Conservation (phyloP, 1,140 invertebrate species). For the Drosophila varians region DNA sequence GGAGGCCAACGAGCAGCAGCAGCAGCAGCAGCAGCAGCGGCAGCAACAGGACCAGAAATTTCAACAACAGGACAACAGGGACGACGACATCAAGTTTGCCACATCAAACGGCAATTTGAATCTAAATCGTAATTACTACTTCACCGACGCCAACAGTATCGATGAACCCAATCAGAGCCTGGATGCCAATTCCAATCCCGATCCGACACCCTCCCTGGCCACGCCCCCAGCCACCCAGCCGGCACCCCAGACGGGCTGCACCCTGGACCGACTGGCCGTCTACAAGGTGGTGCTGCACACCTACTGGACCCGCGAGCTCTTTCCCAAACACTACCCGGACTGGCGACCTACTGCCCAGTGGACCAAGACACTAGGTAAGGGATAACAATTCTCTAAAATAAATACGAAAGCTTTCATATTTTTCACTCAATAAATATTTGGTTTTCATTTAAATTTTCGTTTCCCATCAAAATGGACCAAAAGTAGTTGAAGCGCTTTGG, state of each 20-base stretch:
- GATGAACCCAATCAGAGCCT: constrained; percentile 19
- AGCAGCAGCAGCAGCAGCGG: neutral
- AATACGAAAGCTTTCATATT: too few species aligned
- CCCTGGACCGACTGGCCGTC: constrained; percentile 89
- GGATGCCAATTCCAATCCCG: constrained; percentile 7
- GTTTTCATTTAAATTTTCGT: neutral
- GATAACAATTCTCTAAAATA: neutral
- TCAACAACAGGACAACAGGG: constrained; percentile 9
- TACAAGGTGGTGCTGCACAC: constrained; percentile 94
- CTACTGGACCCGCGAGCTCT: constrained; percentile 94
- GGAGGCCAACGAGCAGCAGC: constrained; percentile 15
- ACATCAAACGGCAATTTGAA: constrained; percentile 43
- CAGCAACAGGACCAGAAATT: constrained; percentile 38
- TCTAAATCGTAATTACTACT: constrained; percentile 74
- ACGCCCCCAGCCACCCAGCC: constrained; percentile 65
- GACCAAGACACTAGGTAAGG: constrained; percentile 95
- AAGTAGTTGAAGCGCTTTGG: constrained; percentile 5
- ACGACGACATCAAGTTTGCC: constrained; percentile 65
- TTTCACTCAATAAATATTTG: neutral
- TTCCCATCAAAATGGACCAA: neutral
- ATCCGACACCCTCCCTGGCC: constrained; percentile 30
- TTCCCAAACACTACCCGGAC: constrained; percentile 95
- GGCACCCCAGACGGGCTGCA: constrained; percentile 74
- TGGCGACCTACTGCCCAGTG: constrained; percentile 96
- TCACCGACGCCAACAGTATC: constrained; percentile 34